Evolutionary conservation across 2,888 invertebrate genomes (phyloP), one percentile per base, ranked within the genome.

Genomic region (Amphipoea lucens): DNA sequence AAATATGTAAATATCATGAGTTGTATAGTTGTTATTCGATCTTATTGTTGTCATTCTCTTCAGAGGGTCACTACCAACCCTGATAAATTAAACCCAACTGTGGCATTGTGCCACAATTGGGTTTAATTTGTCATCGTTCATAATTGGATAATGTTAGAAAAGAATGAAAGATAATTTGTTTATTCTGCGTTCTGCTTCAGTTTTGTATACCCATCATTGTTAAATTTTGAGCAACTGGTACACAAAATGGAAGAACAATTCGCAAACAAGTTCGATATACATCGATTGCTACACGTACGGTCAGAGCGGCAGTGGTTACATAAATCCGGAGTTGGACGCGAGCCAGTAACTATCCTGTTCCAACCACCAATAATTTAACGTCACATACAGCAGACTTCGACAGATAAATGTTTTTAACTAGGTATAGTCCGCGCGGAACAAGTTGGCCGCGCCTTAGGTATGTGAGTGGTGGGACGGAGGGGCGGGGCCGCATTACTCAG

Each of bases 321-420:
- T 82, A 67, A 76, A 76, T 76, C 36, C 4, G 14, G 9, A 2
- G 14, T 76, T 80, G 67, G 82, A 82, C 5, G 20, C 20, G 17
- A 45, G 60, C 82, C 76, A 76, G 66, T 51, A 23, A 57, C 78
- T 60, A 40, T 66, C 6, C 23, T 23, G 17, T 79, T 62, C n/a
- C 36, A 63, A 63, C n/a, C 54, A 20, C n/a, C 0, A 54, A 63
- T 73, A 45, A n/a, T 45, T 54, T n/a, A 45, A 81, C 17, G 23
- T 40, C 23, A 70, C 29, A 12, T 48, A 7, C 40, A 48, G 29
- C 3, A 51, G 5, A 40, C 9, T n/a, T 74, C 23, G 20, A 42
- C 20, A 36, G 12, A 62, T 7, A 40, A 17, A 42, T 23, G 48
- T 81, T 78, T 79, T 62, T 51, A 63, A 54, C n/a, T 9, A n/a